These are phyloP conservation scores for Channa maculata DNA, from an alignment of 2,113 vertebrate genomes.

Conservation along the genomic window DNA sequence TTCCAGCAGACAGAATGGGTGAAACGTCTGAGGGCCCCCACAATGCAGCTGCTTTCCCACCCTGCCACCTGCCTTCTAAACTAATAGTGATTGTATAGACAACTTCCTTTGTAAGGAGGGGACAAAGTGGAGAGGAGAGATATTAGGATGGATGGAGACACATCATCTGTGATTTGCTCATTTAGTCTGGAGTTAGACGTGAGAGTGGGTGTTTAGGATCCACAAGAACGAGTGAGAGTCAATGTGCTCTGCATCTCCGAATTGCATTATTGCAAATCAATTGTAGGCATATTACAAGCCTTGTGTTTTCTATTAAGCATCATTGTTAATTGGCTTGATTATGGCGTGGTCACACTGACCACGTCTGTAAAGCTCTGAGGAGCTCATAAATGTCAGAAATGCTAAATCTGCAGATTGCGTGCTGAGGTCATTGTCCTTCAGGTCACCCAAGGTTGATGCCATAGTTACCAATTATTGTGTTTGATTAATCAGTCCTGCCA, in stretches of 20 bases:
- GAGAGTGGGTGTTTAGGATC: slow-evolving; percentile 73
- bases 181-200: slow-evolving; percentile 60
- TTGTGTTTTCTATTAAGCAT: slow-evolving; percentile 64
- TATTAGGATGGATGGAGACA: slow-evolving; percentile 83
- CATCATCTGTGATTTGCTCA: slow-evolving; percentile 71
- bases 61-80: slow-evolving; percentile 86
- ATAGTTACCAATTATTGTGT: slow-evolving; percentile 35
- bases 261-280: slow-evolving; percentile 78
- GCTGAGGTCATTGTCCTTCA: slow-evolving; percentile 52
- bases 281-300: slow-evolving; percentile 68
- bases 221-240: slow-evolving; percentile 42
- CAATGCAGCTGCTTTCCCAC: slow-evolving; percentile 81
- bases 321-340: slow-evolving; percentile 61
- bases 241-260: slow-evolving; percentile 60
- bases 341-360: slow-evolving; percentile 23
- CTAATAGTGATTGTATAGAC: slow-evolving; percentile 83
- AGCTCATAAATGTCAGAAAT: slow-evolving; percentile 35
- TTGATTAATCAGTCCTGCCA: slow-evolving; percentile 21
- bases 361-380: slow-evolving; percentile 27
- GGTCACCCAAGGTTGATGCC: slow-evolving; percentile 59
- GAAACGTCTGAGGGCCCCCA: slow-evolving; percentile 71
- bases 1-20: slow-evolving; percentile 79
- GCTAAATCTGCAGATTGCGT: slow-evolving; percentile 61
- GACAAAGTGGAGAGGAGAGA: slow-evolving; percentile 69
- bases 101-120: slow-evolving; percentile 77